Evolutionary conservation across 2,797 vertebrate species (phyloP), one percentile per base, ranked within the genome.

Genomic region (Rhynchonycteris naso): DNA sequence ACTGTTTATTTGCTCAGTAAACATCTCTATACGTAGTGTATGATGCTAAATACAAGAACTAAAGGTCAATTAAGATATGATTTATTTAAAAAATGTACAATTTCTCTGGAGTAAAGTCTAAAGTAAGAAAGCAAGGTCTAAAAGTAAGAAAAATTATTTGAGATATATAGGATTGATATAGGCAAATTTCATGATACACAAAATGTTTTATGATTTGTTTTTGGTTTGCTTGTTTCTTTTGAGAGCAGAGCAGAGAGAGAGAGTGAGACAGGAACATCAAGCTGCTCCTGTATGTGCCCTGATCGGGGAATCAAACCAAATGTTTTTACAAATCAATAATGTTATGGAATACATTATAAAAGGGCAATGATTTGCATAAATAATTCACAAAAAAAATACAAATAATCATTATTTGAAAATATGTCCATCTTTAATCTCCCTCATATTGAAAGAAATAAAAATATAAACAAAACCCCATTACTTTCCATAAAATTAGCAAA

Each of bases 361-460:
- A 69, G 22, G 68, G 14, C 7, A 80, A 66, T 56, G 5, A 82
- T 66, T 79, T 90, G 18, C 84, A 61, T 7, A 80, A 52, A 52
- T 50, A 78, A 84, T 56, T 94, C 61, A 83, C 2, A 71, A 43
- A 91, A 93, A 66, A 81, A 94, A 75, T 56, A 13, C 5, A 75
- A 63, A 89, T 72, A 75, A 81, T 86, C 75, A 82, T 50, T 71
- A 56, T n/a, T 59, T 83, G n/a, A 87, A 94, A 88, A 66, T 75
- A 75, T 43, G n/a, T 19, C 86, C 61, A 65, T 78, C 9, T 8
- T 92, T 35, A 74, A 82, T 61, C 43, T 71, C 59, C 87, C 16
- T 79, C 26, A 71, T 30, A 86, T 89, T 91, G n/a, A 88, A 96
- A 82, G n/a, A 86, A 47, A 5, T 56, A 1, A n/a, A 94, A 68